phyloP scores from a whole-genome alignment of 2,888 invertebrate species.

The Ganaspis brasiliensis region DNA sequence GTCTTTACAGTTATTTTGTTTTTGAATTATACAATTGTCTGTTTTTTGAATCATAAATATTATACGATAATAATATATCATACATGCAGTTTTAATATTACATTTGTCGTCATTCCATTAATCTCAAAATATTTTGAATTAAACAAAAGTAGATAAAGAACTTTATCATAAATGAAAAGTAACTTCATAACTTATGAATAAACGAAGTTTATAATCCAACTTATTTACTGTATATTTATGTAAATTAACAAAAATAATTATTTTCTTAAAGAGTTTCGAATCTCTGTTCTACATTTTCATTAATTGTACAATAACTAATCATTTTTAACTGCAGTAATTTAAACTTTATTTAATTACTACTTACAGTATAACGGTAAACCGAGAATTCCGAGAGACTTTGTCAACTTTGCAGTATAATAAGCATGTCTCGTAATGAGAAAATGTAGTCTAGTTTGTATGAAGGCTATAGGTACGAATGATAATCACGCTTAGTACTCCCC shows the following conservation, averaged over 20 bases:
- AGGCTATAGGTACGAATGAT: background rate
- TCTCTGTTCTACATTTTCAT: too few species aligned
- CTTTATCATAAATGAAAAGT: too few species aligned
- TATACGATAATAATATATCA: too few species aligned
- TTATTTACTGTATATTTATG: too few species aligned
- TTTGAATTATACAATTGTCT: conserved; percentile 2
- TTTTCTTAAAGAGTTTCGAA: too few species aligned
- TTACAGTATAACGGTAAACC: background rate
- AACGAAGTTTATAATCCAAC: too few species aligned
- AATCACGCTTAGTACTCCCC: background rate
- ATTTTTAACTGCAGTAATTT: background rate
- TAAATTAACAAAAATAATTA: too few species aligned
- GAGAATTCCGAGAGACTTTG: background rate
- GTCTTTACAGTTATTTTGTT: conserved; percentile 29
- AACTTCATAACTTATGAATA: too few species aligned
- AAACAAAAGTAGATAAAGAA: too few species aligned
- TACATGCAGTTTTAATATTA: too few species aligned
- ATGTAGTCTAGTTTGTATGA: background rate
- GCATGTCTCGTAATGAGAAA: background rate
- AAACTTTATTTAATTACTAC: background rate
- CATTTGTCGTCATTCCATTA: too few species aligned
- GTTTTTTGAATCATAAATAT: background rate
- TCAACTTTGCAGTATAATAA: background rate
- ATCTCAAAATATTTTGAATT: too few species aligned
- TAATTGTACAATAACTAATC: background rate